These are phyloP conservation scores for Manduca sexta DNA, from an alignment of 1,140 invertebrate species.

Conservation along the genomic window DNA sequence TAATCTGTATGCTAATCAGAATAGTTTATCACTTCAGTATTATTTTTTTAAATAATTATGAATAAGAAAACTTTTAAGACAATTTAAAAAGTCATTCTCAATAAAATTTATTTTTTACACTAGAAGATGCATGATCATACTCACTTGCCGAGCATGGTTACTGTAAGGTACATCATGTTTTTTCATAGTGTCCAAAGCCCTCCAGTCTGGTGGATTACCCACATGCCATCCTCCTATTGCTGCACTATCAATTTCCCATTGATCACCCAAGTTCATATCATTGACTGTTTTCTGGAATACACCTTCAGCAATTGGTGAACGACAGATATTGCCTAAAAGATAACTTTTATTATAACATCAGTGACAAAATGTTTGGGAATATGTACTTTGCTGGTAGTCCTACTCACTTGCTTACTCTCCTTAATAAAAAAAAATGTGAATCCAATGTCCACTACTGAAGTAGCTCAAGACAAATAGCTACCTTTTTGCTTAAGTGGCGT, in stretches of 20 bases:
- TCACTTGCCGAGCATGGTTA: constrained; percentile 82
- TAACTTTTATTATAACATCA: too few relatives aligned
- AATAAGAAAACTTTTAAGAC: too few relatives aligned
- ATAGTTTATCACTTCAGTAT: too few relatives aligned
- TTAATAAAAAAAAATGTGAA: too few relatives aligned
- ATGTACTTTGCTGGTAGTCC: too few relatives aligned
- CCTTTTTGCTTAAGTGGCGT: constrained; percentile 1
- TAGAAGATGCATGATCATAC: neutral
- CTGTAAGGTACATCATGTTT: constrained; percentile 81
- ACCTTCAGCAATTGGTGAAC: constrained; percentile 96
- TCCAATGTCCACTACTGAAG: too few relatives aligned
- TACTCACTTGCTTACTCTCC: too few relatives aligned
- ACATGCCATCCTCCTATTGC: constrained; percentile 89
- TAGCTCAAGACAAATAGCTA: neutral
- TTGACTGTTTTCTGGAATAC: constrained; percentile 85
- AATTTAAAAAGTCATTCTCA: too few relatives aligned
- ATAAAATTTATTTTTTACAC: too few relatives aligned
- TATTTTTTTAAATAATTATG: too few relatives aligned
- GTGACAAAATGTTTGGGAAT: too few relatives aligned
- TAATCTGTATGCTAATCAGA: too few relatives aligned
- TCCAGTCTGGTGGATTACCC: constrained; percentile 84
- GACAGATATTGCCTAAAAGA: constrained; percentile 89
- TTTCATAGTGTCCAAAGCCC: constrained; percentile 82
- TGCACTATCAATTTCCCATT: constrained; percentile 92
- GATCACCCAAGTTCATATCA: constrained; percentile 74